Percentiles rank a stretch among this genome's conserved stretches.
phyloP scores from a whole-genome alignment of 2,113 vertebrate species.

The Sula dactylatra region DNA sequence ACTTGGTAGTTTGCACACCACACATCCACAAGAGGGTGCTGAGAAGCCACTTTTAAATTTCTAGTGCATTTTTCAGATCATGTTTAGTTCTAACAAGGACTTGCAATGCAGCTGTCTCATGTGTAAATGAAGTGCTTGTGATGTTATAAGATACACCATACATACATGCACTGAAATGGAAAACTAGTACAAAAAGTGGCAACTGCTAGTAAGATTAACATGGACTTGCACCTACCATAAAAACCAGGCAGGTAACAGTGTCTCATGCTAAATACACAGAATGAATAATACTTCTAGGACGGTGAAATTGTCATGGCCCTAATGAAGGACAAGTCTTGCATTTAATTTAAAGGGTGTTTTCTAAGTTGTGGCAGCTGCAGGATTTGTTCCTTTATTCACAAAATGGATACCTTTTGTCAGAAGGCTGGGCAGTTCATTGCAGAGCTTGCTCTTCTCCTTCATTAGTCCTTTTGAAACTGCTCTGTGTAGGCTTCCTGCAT shows the following conservation, averaged over 20 bases:
- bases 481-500: slow-evolving; percentile 33
- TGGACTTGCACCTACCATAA: neutral
- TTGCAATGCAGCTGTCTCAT: neutral
- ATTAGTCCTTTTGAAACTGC: slow-evolving; percentile 33
- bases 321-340: neutral
- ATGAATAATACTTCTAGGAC: neutral
- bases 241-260: neutral
- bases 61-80: neutral
- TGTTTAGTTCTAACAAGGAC: neutral
- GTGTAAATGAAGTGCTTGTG: neutral
- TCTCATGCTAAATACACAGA: neutral
- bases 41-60: neutral
- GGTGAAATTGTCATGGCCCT: neutral
- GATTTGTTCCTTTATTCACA: neutral
- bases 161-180: neutral
- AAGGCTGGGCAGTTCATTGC: neutral
- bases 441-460: slow-evolving; percentile 31
- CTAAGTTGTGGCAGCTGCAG: neutral
- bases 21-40: slow-evolving; percentile 46
- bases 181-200: neutral
- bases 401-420: neutral
- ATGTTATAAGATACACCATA: neutral
- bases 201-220: neutral
- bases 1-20: neutral
- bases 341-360: neutral